These are phyloP conservation scores for Dioctria linearis DNA, from an alignment of 2,888 invertebrate species.

Conservation along the genomic window DNA sequence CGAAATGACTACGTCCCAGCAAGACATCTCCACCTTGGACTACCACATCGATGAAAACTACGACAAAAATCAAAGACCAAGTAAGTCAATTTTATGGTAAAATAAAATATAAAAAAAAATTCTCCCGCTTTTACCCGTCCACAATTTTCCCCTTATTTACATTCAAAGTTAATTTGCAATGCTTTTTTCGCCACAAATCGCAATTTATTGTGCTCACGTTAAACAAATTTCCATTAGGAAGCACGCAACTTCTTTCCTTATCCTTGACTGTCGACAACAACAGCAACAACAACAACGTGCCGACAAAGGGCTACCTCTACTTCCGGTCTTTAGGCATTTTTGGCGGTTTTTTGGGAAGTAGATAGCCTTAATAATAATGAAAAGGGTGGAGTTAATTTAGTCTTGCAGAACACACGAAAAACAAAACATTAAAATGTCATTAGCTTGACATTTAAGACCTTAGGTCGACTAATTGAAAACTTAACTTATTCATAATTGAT, in stretches of 20 bases:
- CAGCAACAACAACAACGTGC: too few species aligned
- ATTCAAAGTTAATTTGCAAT: conserved; percentile 24
- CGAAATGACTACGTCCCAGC: conserved; percentile 60
- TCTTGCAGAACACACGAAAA: too few species aligned
- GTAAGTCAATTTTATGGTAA: conserved; percentile 59
- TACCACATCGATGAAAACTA: conserved; percentile 61
- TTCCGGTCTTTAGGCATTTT: background rate
- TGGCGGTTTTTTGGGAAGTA: background rate
- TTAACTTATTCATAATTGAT: too few species aligned
- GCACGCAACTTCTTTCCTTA: conserved; percentile 21
- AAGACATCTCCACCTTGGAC: conserved; percentile 59
- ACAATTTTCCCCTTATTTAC: conserved; percentile 6
- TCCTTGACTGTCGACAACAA: conserved; percentile 12
- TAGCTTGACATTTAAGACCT: background rate
- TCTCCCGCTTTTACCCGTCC: background rate
- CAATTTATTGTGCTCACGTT: conserved; percentile 4
- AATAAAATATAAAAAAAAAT: background rate
- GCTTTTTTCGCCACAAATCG: conserved; percentile 25
- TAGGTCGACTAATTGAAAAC: too few species aligned
- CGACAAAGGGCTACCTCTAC: background rate
- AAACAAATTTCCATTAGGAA: conserved; percentile 8
- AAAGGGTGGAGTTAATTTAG: background rate
- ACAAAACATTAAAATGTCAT: background rate
- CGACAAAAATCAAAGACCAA: conserved; percentile 64
- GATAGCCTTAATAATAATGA: too few species aligned